Conservation (phyloP, 2,888 invertebrate genomes). For the Drosophila ezoana region DNA sequence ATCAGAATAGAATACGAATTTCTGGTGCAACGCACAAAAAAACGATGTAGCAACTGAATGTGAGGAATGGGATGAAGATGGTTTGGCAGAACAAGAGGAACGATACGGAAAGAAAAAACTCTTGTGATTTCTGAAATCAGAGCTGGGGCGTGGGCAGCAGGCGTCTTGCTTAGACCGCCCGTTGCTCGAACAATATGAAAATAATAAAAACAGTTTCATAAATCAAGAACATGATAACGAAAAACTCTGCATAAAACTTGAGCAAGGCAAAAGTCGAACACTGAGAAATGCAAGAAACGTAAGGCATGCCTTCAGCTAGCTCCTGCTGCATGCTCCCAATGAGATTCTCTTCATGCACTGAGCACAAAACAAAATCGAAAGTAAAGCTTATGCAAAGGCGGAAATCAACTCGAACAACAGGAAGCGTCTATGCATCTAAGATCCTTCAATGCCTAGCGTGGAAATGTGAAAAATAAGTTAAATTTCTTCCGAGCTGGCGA, state of each 20-base stretch:
- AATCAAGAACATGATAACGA: constrained; percentile 75
- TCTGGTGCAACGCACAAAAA: constrained; percentile 65
- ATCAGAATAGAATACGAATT: constrained; percentile 69
- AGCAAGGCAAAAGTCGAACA: constrained; percentile 43
- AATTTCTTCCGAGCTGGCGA: constrained; percentile 28
- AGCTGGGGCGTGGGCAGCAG: constrained; percentile 30
- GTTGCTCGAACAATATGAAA: constrained; percentile 69
- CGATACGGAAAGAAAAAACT: constrained; percentile 42
- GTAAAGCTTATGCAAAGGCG: constrained; percentile 53
- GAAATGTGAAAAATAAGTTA: constrained; percentile 59
- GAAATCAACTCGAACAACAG: constrained; percentile 70
- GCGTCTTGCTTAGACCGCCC: constrained; percentile 34
- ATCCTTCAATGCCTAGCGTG: constrained; percentile 23
- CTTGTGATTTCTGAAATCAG: constrained; percentile 72
- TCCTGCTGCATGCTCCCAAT: background rate
- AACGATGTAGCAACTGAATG: constrained; percentile 38
- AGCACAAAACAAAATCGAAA: constrained; percentile 57
- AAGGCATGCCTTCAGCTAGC: constrained; percentile 29
- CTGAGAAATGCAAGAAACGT: constrained; percentile 52
- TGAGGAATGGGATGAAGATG: constrained; percentile 18
- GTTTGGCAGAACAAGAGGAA: constrained; percentile 7
- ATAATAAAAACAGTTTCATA: constrained; percentile 80
- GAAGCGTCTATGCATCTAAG: constrained; percentile 39
- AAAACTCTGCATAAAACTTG: constrained; percentile 72
- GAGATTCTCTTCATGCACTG: background rate